A percentile compares a stretch with the other conserved stretches of the same genome.
phyloP scores from a whole-genome alignment of 1,140 invertebrate genomes.

The Drosophila nebulosa region DNA sequence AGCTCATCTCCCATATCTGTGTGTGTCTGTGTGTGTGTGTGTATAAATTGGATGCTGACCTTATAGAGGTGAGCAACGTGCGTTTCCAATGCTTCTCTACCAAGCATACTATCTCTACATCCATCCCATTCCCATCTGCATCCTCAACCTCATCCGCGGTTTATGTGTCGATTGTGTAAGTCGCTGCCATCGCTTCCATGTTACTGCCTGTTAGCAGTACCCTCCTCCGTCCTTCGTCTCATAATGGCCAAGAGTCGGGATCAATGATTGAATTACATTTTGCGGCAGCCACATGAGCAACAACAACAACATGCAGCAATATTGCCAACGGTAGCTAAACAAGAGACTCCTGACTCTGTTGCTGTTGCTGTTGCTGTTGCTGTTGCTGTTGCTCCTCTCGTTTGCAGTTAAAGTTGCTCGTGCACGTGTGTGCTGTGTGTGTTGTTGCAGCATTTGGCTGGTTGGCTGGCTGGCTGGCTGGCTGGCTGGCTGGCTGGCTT shows the following conservation, averaged over 20 bases:
- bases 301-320: constrained; percentile 52
- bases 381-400: constrained; percentile 23
- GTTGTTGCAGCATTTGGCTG: neutral
- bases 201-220: constrained; percentile 40
- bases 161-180: constrained; percentile 58
- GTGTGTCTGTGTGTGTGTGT: too few relatives aligned
- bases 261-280: constrained; percentile 78
- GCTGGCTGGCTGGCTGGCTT: too few relatives aligned
- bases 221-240: constrained; percentile 11
- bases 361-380: constrained; percentile 8
- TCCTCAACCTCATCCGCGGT: neutral
- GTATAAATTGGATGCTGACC: constrained; percentile 59
- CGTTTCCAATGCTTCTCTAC: constrained; percentile 44
- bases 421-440: constrained; percentile 29
- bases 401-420: constrained; percentile 6
- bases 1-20: too few relatives aligned
- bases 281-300: constrained; percentile 41
- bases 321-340: constrained; percentile 62
- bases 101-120: neutral
- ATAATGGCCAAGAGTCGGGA: constrained; percentile 37
- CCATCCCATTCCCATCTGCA: neutral
- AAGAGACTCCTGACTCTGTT: constrained; percentile 35
- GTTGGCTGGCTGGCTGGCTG: too few relatives aligned
- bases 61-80: constrained; percentile 74
- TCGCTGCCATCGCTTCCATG: constrained; percentile 37